These are phyloP conservation scores for Cassiopea xamachana DNA, from an alignment of 30 jellyfish, hydroid and myxozoan genomes.

Conservation along the genomic window DNA sequence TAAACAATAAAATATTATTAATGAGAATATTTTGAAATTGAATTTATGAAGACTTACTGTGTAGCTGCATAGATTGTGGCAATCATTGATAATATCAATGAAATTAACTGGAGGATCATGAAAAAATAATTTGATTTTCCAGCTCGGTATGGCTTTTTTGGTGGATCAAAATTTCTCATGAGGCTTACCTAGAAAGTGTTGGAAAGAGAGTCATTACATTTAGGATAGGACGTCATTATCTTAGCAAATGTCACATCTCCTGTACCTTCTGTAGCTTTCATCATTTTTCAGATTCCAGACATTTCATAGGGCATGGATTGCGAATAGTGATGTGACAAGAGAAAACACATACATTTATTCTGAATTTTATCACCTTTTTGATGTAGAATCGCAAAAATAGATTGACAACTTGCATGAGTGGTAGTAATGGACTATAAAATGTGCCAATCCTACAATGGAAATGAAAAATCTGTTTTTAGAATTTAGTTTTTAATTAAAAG, in stretches of 20 bases:
- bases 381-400: slow-evolving; percentile 42
- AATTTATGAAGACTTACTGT: slow-evolving; percentile 29
- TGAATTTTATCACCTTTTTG: slow-evolving; percentile 37
- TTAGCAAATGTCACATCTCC: no score
- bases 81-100: slow-evolving; percentile 68
- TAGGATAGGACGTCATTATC: neutral
- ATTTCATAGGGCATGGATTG: no score
- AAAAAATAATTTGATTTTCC: slow-evolving; percentile 73
- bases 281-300: no score
- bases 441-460: slow-evolving; percentile 68
- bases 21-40: neutral
- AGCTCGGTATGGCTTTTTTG: slow-evolving; percentile 73
- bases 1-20: no score
- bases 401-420: slow-evolving; percentile 51
- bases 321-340: no score
- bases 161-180: slow-evolving; percentile 66
- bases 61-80: slow-evolving; percentile 70
- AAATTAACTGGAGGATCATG: slow-evolving; percentile 57
- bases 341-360: no score
- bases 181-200: slow-evolving; percentile 33
- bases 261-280: no score
- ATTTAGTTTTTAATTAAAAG: no score
- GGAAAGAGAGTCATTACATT: neutral
- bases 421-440: slow-evolving; percentile 63
- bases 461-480: neutral